Percentiles rank a stretch among this genome's conserved stretches.
phyloP scores from a whole-genome alignment of 1,140 invertebrate genomes.

The Drosophila serrata region DNA sequence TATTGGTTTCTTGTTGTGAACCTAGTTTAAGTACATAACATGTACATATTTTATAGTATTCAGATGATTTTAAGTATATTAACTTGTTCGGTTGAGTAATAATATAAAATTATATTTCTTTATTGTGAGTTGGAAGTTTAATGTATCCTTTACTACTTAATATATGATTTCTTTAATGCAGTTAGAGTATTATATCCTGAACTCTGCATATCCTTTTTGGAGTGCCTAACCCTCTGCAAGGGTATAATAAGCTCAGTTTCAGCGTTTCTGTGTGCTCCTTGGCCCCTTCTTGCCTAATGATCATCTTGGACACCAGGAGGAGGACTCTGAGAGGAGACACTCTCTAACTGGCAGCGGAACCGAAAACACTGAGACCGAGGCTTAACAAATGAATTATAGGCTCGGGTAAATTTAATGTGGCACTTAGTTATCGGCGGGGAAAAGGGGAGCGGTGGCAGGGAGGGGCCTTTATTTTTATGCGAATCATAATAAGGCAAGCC shows the following conservation, averaged over 20 bases:
- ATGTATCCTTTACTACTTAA: not conserved
- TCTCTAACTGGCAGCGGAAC: constrained; percentile 10
- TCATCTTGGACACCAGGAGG: constrained; percentile 44
- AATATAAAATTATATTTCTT: not conserved
- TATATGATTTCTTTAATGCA: not conserved
- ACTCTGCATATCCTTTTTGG: not conserved
- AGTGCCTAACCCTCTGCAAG: not conserved
- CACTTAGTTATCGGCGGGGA: constrained; percentile 62
- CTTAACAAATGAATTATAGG: constrained; percentile 81
- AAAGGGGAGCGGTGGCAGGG: not conserved
- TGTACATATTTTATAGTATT: not conserved
- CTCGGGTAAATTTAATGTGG: constrained; percentile 76
- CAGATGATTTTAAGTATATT: too few species aligned
- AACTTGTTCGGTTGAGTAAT: too few species aligned
- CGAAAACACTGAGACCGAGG: constrained; percentile 28
- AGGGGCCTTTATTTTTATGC: constrained; percentile 52
- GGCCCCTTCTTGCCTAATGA: constrained; percentile 33
- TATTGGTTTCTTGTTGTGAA: not conserved
- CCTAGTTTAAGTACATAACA: not conserved
- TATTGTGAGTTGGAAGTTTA: not conserved
- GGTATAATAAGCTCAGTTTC: constrained; percentile 24
- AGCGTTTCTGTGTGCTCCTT: constrained; percentile 19
- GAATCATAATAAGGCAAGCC: constrained; percentile 55
- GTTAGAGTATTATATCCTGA: not conserved
- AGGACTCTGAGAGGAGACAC: not conserved